phyloP scores from a whole-genome alignment of 2,888 invertebrate species.

The Cataglyphis livida region DNA sequence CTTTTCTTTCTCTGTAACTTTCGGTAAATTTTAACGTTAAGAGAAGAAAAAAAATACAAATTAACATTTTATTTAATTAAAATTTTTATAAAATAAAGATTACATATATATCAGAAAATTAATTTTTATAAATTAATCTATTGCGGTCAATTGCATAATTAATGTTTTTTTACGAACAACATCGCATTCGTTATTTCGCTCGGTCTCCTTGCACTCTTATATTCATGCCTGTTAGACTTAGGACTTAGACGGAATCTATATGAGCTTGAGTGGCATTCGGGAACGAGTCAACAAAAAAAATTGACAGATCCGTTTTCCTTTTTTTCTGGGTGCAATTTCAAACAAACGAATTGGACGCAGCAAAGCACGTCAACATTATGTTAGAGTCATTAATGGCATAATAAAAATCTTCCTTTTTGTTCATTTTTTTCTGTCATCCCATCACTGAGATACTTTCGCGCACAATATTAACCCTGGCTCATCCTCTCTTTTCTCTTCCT shows the following conservation, averaged over 20 bases:
- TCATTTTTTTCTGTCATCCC: slow-evolving; percentile 62
- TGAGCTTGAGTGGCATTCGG: slow-evolving; percentile 74
- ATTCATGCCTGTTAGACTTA: slow-evolving; percentile 78
- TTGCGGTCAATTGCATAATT: neutral
- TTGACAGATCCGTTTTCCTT: slow-evolving; percentile 37
- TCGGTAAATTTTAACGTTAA: neutral
- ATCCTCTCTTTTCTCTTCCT: neutral
- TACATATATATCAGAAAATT: neutral
- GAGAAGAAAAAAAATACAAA: neutral
- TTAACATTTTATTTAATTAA: neutral
- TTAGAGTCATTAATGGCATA: slow-evolving; percentile 33
- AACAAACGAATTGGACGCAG: slow-evolving; percentile 51
- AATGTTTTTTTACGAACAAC: slow-evolving; percentile 56
- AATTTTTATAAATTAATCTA: neutral
- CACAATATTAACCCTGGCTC: slow-evolving; percentile 21
- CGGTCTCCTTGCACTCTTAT: slow-evolving; percentile 70
- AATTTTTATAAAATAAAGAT: neutral
- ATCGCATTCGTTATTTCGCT: slow-evolving; percentile 55
- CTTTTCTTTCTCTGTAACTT: neutral
- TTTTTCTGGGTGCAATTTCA: slow-evolving; percentile 21
- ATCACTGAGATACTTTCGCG: slow-evolving; percentile 44
- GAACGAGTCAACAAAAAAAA: slow-evolving; percentile 54
- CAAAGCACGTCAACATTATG: slow-evolving; percentile 41
- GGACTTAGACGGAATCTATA: slow-evolving; percentile 77
- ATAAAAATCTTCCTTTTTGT: slow-evolving; percentile 53